Base-by-base conservation (phyloP, 2,888 invertebrate species). In the Tiliacea aurago region DNA sequence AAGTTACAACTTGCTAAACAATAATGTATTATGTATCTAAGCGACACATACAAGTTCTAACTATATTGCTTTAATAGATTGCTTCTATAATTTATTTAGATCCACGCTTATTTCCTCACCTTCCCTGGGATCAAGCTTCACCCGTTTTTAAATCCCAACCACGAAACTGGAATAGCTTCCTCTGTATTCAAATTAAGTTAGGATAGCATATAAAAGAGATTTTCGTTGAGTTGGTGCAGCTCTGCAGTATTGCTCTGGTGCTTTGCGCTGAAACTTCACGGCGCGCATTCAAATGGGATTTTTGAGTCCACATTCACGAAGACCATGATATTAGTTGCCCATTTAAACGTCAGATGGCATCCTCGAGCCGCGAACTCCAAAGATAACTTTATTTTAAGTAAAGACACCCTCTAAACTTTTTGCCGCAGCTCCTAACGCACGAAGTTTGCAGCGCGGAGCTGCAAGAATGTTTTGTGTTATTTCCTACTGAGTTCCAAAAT, bases 121-220 rank as follows among this genome's bases (percentile, higher is more conserved):
- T 81, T 65, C 53, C 4, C 61, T 45, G 63, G 61, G 58, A 56
- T 66, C 58, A 41, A 64, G 58, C n/a, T 73, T 47, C 62, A 73
- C 58, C 49, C 62, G 58, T 78, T 82, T 78, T 80, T 69, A 77
- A 84, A 85, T 74, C 76, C 70, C 59, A 61, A 74, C 74, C 74
- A 78, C 78, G 73, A 73, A 80, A 73, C 84, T 84, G 55, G 65
- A 80, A 73, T 76, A 79, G 77, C 81, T 78, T 76, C 68, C 81
- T 87, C 82, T 84, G 74, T 81, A 87, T 85, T 84, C 76, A 85
- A 86, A 87, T 85, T 74, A 78, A 84, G 85, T 84, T 83, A 73
- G 80, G 75, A 78, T 73, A 76, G 78, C 72, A 81, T 79, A 83
- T 85, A 85, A 85, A 86, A 85, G 81, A 86, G 87, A 84, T 88